A percentile compares a stretch with the other conserved stretches of the same genome.
Evolutionary conservation across 37 sponge, comb jelly and placozoan species (phyloP).

Genomic region (Beroe forskalii): DNA sequence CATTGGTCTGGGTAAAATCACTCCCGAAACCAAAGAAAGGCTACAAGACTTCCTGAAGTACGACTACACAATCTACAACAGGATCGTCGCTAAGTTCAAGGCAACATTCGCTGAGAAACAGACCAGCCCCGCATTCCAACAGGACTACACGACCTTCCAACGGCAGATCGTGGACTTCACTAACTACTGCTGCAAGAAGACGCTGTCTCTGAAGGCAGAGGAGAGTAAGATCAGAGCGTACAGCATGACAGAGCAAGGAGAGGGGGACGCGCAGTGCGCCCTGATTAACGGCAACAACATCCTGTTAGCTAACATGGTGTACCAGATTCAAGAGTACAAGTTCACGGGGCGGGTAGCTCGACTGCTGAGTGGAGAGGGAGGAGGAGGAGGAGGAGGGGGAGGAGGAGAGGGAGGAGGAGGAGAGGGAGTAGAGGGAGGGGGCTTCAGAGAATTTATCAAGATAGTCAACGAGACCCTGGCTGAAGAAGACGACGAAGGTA

Average conservation of each 20-base stretch:
- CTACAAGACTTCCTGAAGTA: slow-evolving; percentile 16
- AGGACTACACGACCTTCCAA: background rate
- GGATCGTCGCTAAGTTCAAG: background rate
- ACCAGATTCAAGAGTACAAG: slow-evolving; percentile 44
- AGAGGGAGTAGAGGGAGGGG: background rate
- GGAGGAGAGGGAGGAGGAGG: too few relatives aligned
- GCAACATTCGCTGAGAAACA: background rate
- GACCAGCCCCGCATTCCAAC: background rate
- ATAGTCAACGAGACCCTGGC: background rate
- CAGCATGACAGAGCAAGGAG: slow-evolving; percentile 7
- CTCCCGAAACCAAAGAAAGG: background rate
- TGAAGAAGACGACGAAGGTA: too few relatives aligned
- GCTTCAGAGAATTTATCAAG: background rate
- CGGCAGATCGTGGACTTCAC: background rate
- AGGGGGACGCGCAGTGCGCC: background rate
- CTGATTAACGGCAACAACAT: slow-evolving; percentile 15
- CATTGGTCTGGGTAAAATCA: slow-evolving; percentile 8
- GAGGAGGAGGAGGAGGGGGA: too few relatives aligned
- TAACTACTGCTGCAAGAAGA: slow-evolving; percentile 13
- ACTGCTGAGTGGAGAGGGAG: background rate
- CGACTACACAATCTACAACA: slow-evolving; percentile 25
- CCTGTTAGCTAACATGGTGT: slow-evolving; percentile 33
- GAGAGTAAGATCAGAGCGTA: background rate
- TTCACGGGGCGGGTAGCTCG: background rate
- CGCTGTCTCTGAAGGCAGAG: slow-evolving; percentile 1